Percentiles rank a stretch among this genome's conserved stretches.
Evolutionary conservation across 1,140 invertebrate species (phyloP).

Genomic region (Orussus abietinus): DNA sequence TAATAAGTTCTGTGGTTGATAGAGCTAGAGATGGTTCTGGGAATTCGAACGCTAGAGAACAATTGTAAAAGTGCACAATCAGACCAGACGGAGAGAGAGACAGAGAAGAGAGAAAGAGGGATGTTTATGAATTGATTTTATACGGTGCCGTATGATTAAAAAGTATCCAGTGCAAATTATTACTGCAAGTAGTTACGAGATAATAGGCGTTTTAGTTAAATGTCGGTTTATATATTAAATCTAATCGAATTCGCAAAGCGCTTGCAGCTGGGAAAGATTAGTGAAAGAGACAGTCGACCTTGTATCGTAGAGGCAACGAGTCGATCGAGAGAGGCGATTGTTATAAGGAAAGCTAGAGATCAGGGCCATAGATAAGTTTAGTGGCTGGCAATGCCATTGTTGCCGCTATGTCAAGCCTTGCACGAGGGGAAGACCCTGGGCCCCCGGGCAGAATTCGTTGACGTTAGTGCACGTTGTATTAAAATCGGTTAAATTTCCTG

Average conservation of each 20-base stretch:
- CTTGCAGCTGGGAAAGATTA: constrained; percentile 37
- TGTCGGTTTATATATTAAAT: background rate
- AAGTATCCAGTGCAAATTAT: constrained; percentile 27
- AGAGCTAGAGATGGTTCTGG: no score
- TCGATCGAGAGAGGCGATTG: constrained; percentile 17
- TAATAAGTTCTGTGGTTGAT: no score
- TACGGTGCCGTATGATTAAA: constrained; percentile 30
- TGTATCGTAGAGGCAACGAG: constrained; percentile 23
- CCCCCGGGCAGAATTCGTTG: no score
- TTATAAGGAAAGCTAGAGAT: constrained; percentile 45
- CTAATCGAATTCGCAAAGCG: constrained; percentile 31
- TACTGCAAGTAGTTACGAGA: constrained; percentile 25
- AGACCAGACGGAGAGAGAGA: no score
- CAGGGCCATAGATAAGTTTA: constrained; percentile 47
- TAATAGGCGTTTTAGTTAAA: background rate
- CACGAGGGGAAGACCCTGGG: no score
- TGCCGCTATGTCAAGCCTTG: no score
- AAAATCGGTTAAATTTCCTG: no score
- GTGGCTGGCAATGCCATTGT: constrained; percentile 37
- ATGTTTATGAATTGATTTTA: no score
- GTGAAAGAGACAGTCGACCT: constrained; percentile 27
- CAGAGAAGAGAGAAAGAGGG: no score
- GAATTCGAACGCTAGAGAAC: no score
- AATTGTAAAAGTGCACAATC: no score
- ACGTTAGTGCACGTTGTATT: no score